Conservation (phyloP, 2,113 vertebrate species). For the Upupa epops region DNA sequence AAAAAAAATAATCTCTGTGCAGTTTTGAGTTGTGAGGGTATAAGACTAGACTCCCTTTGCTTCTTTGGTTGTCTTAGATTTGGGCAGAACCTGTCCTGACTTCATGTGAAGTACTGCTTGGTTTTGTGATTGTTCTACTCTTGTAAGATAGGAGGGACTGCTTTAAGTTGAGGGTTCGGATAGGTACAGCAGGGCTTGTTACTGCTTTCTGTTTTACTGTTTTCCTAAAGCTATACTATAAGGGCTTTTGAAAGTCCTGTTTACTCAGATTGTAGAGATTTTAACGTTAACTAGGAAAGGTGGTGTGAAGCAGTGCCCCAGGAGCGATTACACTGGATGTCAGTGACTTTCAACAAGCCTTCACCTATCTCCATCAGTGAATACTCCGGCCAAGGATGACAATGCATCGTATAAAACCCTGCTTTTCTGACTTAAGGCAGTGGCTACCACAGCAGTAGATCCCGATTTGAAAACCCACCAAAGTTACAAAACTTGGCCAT, state of each 20-base stretch:
- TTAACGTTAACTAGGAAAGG: not conserved
- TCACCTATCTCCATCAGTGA: not conserved
- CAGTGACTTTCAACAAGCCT: slow-evolving; percentile 14
- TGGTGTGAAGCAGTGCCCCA: not conserved
- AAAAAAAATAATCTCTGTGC: not conserved
- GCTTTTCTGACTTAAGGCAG: not conserved
- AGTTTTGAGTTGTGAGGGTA: not conserved
- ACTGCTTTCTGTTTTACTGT: not conserved
- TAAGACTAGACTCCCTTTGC: not conserved
- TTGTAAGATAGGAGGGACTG: not conserved
- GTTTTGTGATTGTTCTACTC: not conserved
- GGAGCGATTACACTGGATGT: not conserved
- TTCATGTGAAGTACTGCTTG: not conserved
- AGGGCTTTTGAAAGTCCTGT: not conserved
- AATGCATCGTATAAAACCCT: not conserved
- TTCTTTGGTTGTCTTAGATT: not conserved
- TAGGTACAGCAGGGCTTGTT: not conserved
- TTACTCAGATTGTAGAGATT: not conserved
- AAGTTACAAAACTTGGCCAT: not conserved
- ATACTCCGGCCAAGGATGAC: not conserved
- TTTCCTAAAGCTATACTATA: not conserved
- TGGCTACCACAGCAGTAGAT: not conserved
- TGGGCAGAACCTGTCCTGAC: not conserved
- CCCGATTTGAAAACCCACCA: not conserved
- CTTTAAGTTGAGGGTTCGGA: not conserved